Percentiles rank a stretch among this genome's conserved stretches.
These are phyloP conservation scores for Actias luna DNA, from an alignment of 2,888 invertebrate genomes.

Conservation along the genomic window DNA sequence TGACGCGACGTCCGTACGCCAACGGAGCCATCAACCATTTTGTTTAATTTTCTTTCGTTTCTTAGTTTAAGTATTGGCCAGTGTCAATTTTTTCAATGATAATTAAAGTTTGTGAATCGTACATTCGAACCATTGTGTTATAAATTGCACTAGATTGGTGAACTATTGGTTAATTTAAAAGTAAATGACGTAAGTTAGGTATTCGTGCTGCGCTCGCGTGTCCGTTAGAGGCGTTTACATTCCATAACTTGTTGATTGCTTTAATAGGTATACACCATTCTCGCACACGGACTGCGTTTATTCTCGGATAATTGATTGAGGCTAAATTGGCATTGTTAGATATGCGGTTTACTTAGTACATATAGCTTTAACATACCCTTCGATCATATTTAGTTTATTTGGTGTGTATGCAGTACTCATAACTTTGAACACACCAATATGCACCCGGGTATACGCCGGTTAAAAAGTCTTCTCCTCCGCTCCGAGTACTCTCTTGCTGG, in stretches of 20 bases:
- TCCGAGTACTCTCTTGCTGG: no score
- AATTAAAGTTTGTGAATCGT: neutral
- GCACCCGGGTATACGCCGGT: no score
- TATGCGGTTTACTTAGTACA: neutral
- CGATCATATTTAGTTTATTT: neutral
- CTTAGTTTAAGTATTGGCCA: neutral
- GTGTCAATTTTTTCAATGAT: neutral
- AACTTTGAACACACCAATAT: no score
- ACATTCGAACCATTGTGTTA: neutral
- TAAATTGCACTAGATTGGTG: neutral
- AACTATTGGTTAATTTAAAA: neutral
- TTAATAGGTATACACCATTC: neutral
- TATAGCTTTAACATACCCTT: neutral
- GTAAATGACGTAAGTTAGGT: neutral
- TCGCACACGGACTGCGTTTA: neutral
- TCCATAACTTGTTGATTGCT: slow-evolving; percentile 6
- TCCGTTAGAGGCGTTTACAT: neutral
- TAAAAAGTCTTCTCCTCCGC: no score
- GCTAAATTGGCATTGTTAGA: neutral
- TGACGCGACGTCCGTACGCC: no score
- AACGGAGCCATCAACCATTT: no score
- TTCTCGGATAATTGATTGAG: slow-evolving; percentile 4
- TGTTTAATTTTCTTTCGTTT: neutral
- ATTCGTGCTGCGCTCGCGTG: neutral
- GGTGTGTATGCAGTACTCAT: no score